Evolutionary conservation across 2,797 vertebrate genomes (phyloP), one percentile per base, ranked within the genome.

Genomic region (Sylvia borin): DNA sequence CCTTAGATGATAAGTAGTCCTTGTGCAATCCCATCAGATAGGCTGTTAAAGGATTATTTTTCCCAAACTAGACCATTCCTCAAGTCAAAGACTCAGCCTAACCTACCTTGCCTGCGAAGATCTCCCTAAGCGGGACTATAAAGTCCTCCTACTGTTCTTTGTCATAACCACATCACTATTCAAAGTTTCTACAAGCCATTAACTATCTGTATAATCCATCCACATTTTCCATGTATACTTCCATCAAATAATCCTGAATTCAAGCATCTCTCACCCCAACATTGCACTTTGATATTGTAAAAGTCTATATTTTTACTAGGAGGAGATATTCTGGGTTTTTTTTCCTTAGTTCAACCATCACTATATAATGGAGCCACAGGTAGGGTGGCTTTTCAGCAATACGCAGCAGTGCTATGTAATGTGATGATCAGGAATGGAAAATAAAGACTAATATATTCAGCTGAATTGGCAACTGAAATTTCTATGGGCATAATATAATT

Each of bases 361-460:
- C 25, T 58, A 18, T 58, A 20, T 32, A 82, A 74, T 31, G 45
- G 60, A 92, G 85, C 64, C 79, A 64, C 38, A 66, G 57, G 10
- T 50, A 53, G 43, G 17, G 53, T 67, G 38, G 42, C 34, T 94
- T 67, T 92, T 86, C 11, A 90, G 50, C 34, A 57, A 43, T 36
- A 50, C 36, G 9, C 55, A 76, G 61, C 32, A 67, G 22, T 51
- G 71, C 74, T 84, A 47, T 57, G 43, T 19, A 71, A 73, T 19
- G 34, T 13, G 32, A 84, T 55, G 62, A 78, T 60, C 2, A 0
- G 40, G 50, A 67, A 70, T 18, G 47, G 77, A 86, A 96, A 96
- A 93, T 64, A 84, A 81, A 92, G 85, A 84, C 66, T 67, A 81
- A 94, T 43, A 62, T 40, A 87, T 87, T 90, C 91, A 93, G 66